Evolutionary conservation across 2,113 vertebrate species (phyloP).

Genomic region (Smithornis capensis): DNA sequence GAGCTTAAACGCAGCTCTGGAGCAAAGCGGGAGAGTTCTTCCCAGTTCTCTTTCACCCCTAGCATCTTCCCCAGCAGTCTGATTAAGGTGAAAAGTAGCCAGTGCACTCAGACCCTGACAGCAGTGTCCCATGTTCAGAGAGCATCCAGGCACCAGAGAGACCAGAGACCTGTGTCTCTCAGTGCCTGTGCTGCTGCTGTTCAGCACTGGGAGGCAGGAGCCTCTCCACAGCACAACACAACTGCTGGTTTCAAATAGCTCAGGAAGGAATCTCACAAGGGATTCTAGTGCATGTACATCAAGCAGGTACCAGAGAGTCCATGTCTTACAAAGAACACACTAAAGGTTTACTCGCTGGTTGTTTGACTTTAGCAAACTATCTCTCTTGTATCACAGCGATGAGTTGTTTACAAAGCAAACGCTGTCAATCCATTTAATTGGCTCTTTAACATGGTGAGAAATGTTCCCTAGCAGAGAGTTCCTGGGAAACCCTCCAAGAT

Average conservation of each 20-base stretch:
- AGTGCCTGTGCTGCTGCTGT: not conserved
- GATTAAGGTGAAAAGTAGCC: not conserved
- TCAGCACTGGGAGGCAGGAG: not conserved
- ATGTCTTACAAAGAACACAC: accelerated
- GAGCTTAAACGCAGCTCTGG: not conserved
- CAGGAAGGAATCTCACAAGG: not conserved
- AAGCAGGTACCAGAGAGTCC: not conserved
- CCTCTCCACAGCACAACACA: not conserved
- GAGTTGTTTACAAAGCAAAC: constrained; percentile 38
- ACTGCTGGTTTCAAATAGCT: not conserved
- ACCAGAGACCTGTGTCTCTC: not conserved
- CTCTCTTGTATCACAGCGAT: not conserved
- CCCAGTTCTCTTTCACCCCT: not conserved
- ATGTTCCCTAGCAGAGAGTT: constrained; percentile 2
- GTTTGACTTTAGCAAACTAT: not conserved
- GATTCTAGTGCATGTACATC: too few relatives aligned
- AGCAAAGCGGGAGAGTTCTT: not conserved
- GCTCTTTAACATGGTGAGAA: constrained; percentile 21
- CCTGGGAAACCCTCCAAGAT: constrained; percentile 42
- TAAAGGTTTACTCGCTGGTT: not conserved
- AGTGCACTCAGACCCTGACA: too few relatives aligned
- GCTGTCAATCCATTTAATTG: constrained; percentile 21
- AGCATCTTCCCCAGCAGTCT: not conserved
- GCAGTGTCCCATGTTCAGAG: not conserved
- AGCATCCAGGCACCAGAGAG: not conserved